Evolutionary conservation across 2,113 vertebrate species (phyloP).

Genomic region (Petrocephalus zakoni): DNA sequence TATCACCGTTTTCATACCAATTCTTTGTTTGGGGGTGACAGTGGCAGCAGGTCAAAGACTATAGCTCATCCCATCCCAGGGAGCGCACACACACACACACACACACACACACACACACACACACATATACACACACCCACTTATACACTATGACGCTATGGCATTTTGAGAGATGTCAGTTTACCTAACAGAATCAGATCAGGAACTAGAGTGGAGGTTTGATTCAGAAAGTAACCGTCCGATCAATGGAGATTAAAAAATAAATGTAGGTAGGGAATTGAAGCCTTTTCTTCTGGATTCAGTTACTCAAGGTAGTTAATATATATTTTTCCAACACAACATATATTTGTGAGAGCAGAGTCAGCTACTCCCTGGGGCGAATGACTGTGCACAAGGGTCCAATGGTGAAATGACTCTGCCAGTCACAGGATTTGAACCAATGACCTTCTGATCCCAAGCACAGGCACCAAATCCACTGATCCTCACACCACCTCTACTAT

Average conservation of each 20-base stretch:
- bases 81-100: too few relatives aligned
- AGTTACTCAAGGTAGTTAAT: not conserved
- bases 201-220: not conserved
- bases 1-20: not conserved
- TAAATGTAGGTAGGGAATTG: not conserved
- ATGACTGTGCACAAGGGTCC: not conserved
- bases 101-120: too few relatives aligned
- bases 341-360: not conserved
- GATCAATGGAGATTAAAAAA: not conserved
- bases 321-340: not conserved
- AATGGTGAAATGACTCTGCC: not conserved
- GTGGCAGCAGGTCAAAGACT: not conserved
- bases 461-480: not conserved
- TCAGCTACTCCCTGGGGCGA: not conserved
- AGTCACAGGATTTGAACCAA: not conserved
- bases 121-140: not conserved
- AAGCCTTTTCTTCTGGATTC: not conserved
- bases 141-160: not conserved
- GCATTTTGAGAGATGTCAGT: not conserved
- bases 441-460: not conserved
- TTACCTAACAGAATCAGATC: not conserved
- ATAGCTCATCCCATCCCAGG: not conserved
- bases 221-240: not conserved
- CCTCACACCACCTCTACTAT: not conserved
- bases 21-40: not conserved